Base-by-base conservation (phyloP, 1,140 invertebrate genomes). In the Panulirus ornatus region DNA sequence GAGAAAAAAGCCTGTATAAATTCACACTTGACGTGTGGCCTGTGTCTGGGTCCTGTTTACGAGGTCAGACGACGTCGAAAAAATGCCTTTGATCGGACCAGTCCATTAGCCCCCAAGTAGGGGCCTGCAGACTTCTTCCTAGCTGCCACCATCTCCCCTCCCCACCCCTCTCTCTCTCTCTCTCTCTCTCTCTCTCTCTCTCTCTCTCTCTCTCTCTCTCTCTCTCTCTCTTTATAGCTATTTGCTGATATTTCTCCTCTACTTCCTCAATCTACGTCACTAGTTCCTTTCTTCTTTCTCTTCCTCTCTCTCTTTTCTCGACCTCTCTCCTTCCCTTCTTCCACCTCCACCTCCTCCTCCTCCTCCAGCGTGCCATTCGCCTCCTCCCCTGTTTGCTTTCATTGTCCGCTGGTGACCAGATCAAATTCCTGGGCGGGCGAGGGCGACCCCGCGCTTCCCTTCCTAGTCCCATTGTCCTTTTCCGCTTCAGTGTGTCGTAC, bases 401-500 rank as follows among this genome's bases (percentile, higher is more conserved):
- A 81, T 81, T 81, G 78, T 81, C 54, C 42, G 51, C 51, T 16
- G 58, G 47, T 81, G 78, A 81, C 78, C 78, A 81, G 78, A 81
- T 58, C 54, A 81, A 81, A 79, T 79, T 51, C 76, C 76, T 42
- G 76, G 51, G 40, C 51, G 27, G 51, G 51, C 44, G 76, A 40
- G 27, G 44, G 34, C 38, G 38, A 44, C 36, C 44, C 42, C 8
- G 40, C 8, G 38, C 22, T 76, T n/a, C 73, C 36, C 27, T 42
- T 22, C 40, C 78, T 42, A 27, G 22, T 38, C 2, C 51, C n/a
- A 81, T 81, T 81, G 78, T 81, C 27, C 78, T 19, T 66, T 66
- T 66, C n/a, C 58, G 14, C 44, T 11, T 47, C 5, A 14, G 44
- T 47, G 44, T 47, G 44, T n/a, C n/a, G n/a, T 47, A 47, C 44